Percentiles rank a stretch among this genome's conserved stretches.
Evolutionary conservation across 2,113 vertebrate genomes (phyloP).

Genomic region (Catharus minimus): DNA sequence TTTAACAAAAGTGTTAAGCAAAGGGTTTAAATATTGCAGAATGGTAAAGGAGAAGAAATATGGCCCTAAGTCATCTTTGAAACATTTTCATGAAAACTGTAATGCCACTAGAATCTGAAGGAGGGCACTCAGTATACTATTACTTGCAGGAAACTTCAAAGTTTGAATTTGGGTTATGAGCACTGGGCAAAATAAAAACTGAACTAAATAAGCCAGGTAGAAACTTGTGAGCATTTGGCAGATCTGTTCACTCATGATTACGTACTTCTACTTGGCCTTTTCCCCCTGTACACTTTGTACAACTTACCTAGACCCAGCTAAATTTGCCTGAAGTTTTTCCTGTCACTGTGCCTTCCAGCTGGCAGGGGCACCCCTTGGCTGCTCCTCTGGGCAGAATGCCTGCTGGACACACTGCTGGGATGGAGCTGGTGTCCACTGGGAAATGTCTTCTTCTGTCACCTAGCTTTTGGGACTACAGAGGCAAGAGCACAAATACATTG

Average conservation of each 20-base stretch:
- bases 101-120: neutral
- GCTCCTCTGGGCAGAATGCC: neutral
- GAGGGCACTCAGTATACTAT: neutral
- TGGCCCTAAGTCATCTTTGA: neutral
- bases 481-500: neutral
- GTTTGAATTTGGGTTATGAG: neutral
- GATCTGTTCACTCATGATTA: neutral
- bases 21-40: neutral
- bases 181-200: neutral
- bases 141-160: neutral
- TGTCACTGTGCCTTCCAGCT: accelerated
- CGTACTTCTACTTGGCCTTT: neutral
- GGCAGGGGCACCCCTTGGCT: neutral
- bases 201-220: neutral
- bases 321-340: neutral
- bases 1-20: neutral
- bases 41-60: neutral
- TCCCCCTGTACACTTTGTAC: accelerated
- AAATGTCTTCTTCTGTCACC: neutral
- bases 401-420: neutral
- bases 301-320: neutral
- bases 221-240: neutral
- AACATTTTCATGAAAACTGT: neutral
- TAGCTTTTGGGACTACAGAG: neutral
- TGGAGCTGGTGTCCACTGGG: neutral